Base-by-base conservation (phyloP, 2,888 invertebrate species). In the Eubasilissa splendida region DNA sequence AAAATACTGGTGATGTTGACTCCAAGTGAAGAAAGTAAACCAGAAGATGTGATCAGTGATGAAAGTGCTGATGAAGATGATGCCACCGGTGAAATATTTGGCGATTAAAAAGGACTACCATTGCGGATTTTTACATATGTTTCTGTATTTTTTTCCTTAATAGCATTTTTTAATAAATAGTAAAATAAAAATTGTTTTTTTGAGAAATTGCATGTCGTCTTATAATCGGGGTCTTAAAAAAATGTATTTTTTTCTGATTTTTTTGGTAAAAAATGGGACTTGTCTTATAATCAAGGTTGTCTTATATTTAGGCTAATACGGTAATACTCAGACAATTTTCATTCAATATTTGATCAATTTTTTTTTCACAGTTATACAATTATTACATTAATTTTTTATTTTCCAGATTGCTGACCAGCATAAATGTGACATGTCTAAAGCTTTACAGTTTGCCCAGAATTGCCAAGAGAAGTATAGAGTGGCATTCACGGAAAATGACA, bases 371-470 rank as follows among this genome's bases (percentile, higher is more conserved):
- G 3, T 65, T 14, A 65, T 31, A 3, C 33, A n/a, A 60, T 22
- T 63, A 33, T 63, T 66, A 50, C n/a, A 12, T 50, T 14, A 52
- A 50, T 68, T n/a, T 52, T 66, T 74, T 65, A 60, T 83, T 80
- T 83, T 84, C 10, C 86, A 90, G 87, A 92, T 91, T 89, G 88
- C 91, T 0, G 91, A 91, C 82, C 91, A 92, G 60, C 91, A 93
- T 84, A 95, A 96, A 88, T 90, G 91, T 7, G 96, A 96, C 88
- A 88, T 95, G 1, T 92, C 94, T 53, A 94, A 94, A 88, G 93
- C 95, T 0, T 87, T 95, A 65, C 93, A 93, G 85, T 86, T 95
- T 59, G 94, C 93, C 0, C 93, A 93, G 54, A 92, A 92, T 83
- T 93, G 92, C 85, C 93, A 94, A 86, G 92, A 93, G 42, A 94